These are phyloP conservation scores for Drosophila mettleri DNA, from an alignment of 2,888 invertebrate genomes.

Conservation along the genomic window DNA sequence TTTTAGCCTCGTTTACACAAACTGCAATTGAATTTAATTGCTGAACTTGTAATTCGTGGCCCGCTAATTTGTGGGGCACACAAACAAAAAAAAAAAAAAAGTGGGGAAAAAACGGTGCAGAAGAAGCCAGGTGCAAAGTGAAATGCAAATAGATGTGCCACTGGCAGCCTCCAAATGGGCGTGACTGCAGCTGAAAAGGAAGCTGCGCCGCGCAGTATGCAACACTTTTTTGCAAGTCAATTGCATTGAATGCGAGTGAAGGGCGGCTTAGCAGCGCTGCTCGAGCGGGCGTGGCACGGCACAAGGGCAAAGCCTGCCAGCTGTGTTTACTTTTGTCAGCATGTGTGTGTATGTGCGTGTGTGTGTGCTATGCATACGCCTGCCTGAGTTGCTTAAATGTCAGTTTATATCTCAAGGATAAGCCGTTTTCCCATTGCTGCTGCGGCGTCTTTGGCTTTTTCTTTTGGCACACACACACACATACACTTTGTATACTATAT, in stretches of 20 bases:
- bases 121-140: constrained; percentile 10
- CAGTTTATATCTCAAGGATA: constrained; percentile 82
- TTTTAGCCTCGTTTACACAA: constrained; percentile 28
- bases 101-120: too few species aligned
- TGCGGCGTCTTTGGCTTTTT: constrained; percentile 54
- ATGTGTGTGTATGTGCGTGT: constrained; percentile 27
- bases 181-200: constrained; percentile 29
- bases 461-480: constrained; percentile 20
- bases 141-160: constrained; percentile 47
- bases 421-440: constrained; percentile 72
- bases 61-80: constrained; percentile 53
- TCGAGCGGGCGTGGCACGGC: background rate
- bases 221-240: constrained; percentile 54
- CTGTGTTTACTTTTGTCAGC: constrained; percentile 59
- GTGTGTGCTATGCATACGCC: constrained; percentile 66
- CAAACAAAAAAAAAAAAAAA: constrained; percentile 5
- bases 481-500: constrained; percentile 4
- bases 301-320: constrained; percentile 60
- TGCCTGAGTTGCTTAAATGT: constrained; percentile 78
- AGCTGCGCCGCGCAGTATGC: constrained; percentile 37
- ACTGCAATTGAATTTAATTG: constrained; percentile 67
- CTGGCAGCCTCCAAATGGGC: constrained; percentile 13
- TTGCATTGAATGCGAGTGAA: constrained; percentile 49
- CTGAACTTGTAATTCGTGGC: constrained; percentile 53
- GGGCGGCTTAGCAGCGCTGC: background rate